Evolutionary conservation across 2,113 vertebrate species (phyloP), one percentile per base, ranked within the genome.

Genomic region (Leuciscus idus): DNA sequence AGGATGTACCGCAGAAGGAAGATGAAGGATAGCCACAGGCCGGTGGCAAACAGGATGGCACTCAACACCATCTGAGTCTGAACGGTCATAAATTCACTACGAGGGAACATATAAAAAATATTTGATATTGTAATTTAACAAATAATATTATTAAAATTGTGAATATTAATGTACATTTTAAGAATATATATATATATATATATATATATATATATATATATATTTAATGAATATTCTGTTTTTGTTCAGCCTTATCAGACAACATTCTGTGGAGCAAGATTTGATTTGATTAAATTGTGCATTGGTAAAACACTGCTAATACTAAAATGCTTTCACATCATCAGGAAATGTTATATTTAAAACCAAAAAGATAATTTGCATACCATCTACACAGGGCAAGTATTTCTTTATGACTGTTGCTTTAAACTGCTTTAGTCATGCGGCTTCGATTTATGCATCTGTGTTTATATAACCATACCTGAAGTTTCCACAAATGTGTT

Each of bases 21-120:
- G 90, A 98, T 96, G 79, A 97, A 91, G 7, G 93, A 94, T 36
- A 97, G 84, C 98, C 98, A 99, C 46, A 96, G 87, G 0, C 95
- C 97, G 0, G 97, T 97, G 90, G 97, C 96, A 91, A 98, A 97
- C 86, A 98, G 19, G 12, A 93, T 91, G 9, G 96, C 91, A 78
- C 97, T 96, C 90, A 97, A 61, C 68, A 96, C 91, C 0, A 88
- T 92, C 50, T 90, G 92, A 28, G 94, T 94, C 92, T 96, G 95
- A 88, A 86, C 86, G 39, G 94, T 93, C 87, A 94, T 85, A 72
- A 74, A 91, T 70, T 87, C 90, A 90, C 95, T 96, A 90, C 81
- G 90, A 21, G 15, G 4, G 12, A 21, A 84, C 91, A 43, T 23
- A 23, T 8, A 4, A 8, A 23, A 13, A 50, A 33, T 1, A 68